A percentile compares a stretch with the other conserved stretches of the same genome.
phyloP scores from a whole-genome alignment of 1,140 invertebrate species.

The Psilanteris sp. region DNA sequence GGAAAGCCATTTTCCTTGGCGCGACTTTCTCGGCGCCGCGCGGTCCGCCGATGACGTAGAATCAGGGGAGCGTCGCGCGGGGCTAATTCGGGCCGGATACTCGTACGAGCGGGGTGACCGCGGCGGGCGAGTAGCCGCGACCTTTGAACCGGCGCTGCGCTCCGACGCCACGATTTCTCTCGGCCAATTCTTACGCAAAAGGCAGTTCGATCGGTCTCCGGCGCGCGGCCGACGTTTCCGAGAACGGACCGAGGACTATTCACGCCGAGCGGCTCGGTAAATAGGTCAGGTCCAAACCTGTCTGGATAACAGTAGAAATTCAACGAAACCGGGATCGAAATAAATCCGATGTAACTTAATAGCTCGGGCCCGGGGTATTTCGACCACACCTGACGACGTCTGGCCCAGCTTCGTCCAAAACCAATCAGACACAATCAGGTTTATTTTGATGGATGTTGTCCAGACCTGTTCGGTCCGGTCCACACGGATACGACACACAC shows the following conservation, averaged over 20 bases:
- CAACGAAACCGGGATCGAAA: background rate
- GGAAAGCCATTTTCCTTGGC: too few species aligned
- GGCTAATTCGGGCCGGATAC: too few species aligned
- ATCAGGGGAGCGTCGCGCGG: too few species aligned
- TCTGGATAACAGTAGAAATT: slow-evolving; percentile 48
- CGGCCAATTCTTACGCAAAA: slow-evolving; percentile 29
- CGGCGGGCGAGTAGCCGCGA: too few species aligned
- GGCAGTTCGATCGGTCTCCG: slow-evolving; percentile 17
- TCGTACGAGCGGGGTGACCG: too few species aligned
- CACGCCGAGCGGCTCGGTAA: slow-evolving; percentile 17
- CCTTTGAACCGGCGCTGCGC: slow-evolving; percentile 52
- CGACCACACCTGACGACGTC: slow-evolving; percentile 49
- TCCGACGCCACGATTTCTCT: too few species aligned
- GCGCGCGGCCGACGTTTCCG: slow-evolving; percentile 4
- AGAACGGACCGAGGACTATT: slow-evolving; percentile 27
- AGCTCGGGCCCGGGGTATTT: slow-evolving; percentile 6
- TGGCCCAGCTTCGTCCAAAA: slow-evolving; percentile 11
- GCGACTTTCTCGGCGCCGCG: too few species aligned
- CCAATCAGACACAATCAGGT: slow-evolving; percentile 44
- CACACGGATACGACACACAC: slow-evolving; percentile 13
- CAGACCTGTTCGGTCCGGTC: slow-evolving; percentile 33
- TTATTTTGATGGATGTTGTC: slow-evolving; percentile 45
- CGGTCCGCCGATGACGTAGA: slow-evolving; percentile 1
- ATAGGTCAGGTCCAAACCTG: slow-evolving; percentile 58
- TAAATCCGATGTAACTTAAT: slow-evolving; percentile 31